Conservation (phyloP, 2,113 vertebrate species). For the Otis tarda region DNA sequence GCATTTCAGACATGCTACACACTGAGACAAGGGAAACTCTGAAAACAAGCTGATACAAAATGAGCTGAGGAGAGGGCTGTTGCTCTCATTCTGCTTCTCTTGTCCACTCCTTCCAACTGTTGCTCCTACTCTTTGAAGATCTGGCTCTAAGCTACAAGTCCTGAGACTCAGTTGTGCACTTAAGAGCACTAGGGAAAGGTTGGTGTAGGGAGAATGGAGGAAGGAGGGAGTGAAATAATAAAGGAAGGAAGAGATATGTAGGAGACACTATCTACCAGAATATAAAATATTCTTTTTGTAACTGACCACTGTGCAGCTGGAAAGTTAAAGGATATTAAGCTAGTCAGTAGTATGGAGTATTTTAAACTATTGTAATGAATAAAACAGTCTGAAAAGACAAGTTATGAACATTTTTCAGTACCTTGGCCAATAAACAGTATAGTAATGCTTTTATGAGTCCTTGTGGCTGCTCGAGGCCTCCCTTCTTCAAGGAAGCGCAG, state of each 20-base stretch:
- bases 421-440: background rate
- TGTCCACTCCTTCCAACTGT: background rate
- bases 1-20: background rate
- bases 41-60: background rate
- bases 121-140: background rate
- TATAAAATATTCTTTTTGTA: slow-evolving; percentile 11
- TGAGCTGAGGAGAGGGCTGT: background rate
- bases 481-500: background rate
- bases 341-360: background rate
- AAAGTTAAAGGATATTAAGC: background rate
- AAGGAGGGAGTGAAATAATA: background rate
- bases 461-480: background rate
- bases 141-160: background rate
- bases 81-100: background rate
- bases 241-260: background rate
- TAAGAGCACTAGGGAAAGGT: background rate
- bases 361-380: background rate
- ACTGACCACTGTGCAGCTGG: background rate
- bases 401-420: background rate
- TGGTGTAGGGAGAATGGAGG: background rate
- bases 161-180: background rate
- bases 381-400: background rate
- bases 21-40: background rate
- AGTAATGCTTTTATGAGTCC: background rate
- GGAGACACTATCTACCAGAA: background rate